phyloP scores from a whole-genome alignment of 2,888 invertebrate species.

The Alsophila aescularia region DNA sequence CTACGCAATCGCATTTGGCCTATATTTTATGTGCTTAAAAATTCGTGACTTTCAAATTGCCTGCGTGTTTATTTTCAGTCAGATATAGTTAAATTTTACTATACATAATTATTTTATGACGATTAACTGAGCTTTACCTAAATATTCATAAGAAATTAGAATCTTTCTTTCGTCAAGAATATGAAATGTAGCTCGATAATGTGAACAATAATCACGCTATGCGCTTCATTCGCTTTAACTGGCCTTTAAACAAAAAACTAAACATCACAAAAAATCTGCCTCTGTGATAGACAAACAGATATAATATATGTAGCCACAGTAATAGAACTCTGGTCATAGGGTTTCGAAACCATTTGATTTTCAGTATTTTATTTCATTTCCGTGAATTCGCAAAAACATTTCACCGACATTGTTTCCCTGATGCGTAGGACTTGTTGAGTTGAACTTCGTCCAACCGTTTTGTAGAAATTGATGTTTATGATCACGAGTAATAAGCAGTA shows the following conservation, averaged over 20 bases:
- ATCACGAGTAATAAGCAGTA: conserved; percentile 51
- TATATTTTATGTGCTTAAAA: conserved; percentile 13
- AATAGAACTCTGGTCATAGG: too few species aligned
- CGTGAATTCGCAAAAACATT: conserved; percentile 10
- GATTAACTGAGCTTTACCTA: background rate
- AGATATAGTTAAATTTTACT: conserved; percentile 6
- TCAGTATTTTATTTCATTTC: background rate
- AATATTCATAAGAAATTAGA: background rate
- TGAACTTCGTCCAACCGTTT: conserved; percentile 59
- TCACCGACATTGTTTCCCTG: conserved; percentile 12
- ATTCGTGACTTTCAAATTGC: conserved; percentile 17
- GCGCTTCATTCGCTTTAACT: background rate
- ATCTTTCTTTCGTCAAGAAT: conserved; percentile 1
- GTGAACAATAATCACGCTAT: background rate
- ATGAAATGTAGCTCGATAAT: background rate
- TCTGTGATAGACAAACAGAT: too few species aligned
- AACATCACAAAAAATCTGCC: background rate
- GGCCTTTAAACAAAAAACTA: background rate
- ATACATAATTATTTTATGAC: conserved; percentile 7
- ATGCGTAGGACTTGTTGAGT: conserved; percentile 53
- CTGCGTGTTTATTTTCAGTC: conserved; percentile 21
- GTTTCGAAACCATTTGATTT: too few species aligned
- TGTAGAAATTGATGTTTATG: conserved; percentile 49
- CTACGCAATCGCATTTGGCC: conserved; percentile 1
- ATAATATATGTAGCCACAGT: too few species aligned